Evolutionary conservation across 1,140 invertebrate genomes (phyloP).

Genomic region (Diorhabda carinulata): DNA sequence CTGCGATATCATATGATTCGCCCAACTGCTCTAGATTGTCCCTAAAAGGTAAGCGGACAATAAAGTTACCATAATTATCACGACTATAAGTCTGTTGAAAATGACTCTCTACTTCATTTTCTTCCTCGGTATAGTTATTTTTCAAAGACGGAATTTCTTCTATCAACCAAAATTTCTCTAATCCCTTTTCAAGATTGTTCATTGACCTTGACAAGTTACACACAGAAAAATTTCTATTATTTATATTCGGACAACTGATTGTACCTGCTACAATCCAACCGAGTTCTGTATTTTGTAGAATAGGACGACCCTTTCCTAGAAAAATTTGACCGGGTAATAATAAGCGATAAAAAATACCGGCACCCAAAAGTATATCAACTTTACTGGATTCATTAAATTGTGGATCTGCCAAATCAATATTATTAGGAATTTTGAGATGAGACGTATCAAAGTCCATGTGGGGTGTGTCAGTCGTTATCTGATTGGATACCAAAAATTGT

Average conservation of each 20-base stretch:
- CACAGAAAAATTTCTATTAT: background rate
- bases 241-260: background rate
- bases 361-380: constrained; percentile 20
- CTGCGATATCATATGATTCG: constrained; percentile 1
- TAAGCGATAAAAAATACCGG: constrained; percentile 15
- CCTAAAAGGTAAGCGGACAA: constrained; percentile 15
- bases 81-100: constrained; percentile 5
- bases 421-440: constrained; percentile 6
- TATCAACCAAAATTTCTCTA: constrained; percentile 5
- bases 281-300: constrained; percentile 20
- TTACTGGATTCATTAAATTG: constrained; percentile 11
- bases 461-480: no score
- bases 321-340: constrained; percentile 12
- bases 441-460: constrained; percentile 10
- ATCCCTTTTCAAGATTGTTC: background rate
- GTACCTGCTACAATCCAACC: constrained; percentile 16
- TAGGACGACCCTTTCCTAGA: constrained; percentile 11
- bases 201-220: constrained; percentile 1
- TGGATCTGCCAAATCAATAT: constrained; percentile 19
- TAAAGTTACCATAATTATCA: constrained; percentile 11
- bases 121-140: background rate
- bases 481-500: constrained; percentile 25
- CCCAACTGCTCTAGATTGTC: no score
- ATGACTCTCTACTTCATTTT: constrained; percentile 3
- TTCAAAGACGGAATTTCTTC: background rate